Base-by-base conservation (phyloP, 1,140 invertebrate species). In the Leptinotarsa defecta region DNA sequence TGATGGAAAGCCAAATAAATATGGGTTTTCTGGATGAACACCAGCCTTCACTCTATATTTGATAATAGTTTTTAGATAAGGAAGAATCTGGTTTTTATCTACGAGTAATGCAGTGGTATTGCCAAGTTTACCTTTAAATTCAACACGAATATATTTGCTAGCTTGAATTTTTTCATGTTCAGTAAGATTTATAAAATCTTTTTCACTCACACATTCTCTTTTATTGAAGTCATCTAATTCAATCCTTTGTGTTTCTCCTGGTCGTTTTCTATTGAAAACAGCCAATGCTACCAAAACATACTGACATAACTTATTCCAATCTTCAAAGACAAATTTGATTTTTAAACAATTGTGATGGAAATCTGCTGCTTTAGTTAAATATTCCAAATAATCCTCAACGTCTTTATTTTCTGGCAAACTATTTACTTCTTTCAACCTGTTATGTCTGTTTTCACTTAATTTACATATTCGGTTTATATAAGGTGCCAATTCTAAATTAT, bases 141-240 rank as follows among this genome's bases (percentile, higher is more conserved):
- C 65, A 17, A 67, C 24, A 22, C 65, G 65, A 8, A 67, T 34
- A 67, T 67, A 67, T 67, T 67, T 67, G 13, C 24, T 11, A 67
- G 65, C 65, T 67, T 67, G 65, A 27, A 67, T 17, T 67, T 67
- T 67, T 11, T 67, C 65, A 17, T 67, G 22, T 67, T 67, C 65
- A 24, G 13, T 67, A 17, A 67, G 20, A 27, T 27, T 24, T 67
- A 27, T 34, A 17, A 67, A 27, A 24, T 67, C 24, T 67, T 67
- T 67, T 67, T 67, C 6, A 67, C 65, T 67, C 15, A 67, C 65
- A 24, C 65, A 15, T 67, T 20, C 19, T 67, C 34, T 67, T 24
- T 67, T 24, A 67, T 67, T 27, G 34, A 67, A 67, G 6, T 67
- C 65, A 8, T 67, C 65, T 67, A 67, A 17, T 67, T 67, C 65